Conservation (phyloP, 2,113 vertebrate species). For the Boulengeromyrus knoepffleri region DNA sequence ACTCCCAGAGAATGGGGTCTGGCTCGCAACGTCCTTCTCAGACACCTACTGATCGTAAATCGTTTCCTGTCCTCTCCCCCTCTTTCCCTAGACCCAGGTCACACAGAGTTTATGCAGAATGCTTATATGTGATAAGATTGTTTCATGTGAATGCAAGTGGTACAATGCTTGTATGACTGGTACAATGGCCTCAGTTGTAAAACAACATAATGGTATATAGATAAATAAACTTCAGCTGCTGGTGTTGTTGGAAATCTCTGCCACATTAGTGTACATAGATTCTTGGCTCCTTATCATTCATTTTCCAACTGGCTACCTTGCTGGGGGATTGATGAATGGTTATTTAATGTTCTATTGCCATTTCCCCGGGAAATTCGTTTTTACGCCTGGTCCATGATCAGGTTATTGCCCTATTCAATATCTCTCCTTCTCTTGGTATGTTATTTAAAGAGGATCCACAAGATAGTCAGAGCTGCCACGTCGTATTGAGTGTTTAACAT, state of each 20-base stretch:
- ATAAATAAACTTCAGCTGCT: neutral
- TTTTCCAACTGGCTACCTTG: neutral
- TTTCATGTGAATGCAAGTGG: neutral
- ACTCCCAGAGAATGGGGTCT: neutral
- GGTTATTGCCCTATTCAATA: neutral
- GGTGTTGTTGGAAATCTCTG: neutral
- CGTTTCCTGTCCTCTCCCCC: neutral
- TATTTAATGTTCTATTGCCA: neutral
- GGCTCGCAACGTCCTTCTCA: neutral
- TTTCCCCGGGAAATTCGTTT: neutral
- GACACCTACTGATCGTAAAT: neutral
- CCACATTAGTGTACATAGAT: neutral
- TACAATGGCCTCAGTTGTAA: neutral
- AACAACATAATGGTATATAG: neutral
- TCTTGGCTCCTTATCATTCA: neutral
- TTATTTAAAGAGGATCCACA: neutral
- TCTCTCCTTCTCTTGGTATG: neutral
- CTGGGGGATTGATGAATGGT: neutral
- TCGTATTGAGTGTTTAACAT: neutral
- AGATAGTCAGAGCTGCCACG: neutral
- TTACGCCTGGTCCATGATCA: neutral
- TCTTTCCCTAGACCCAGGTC: neutral
- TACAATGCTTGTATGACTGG: neutral
- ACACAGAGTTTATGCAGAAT: neutral
- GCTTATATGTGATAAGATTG: neutral